phyloP scores from a whole-genome alignment of 2,888 invertebrate species.

The Ectropis crepuscularia region DNA sequence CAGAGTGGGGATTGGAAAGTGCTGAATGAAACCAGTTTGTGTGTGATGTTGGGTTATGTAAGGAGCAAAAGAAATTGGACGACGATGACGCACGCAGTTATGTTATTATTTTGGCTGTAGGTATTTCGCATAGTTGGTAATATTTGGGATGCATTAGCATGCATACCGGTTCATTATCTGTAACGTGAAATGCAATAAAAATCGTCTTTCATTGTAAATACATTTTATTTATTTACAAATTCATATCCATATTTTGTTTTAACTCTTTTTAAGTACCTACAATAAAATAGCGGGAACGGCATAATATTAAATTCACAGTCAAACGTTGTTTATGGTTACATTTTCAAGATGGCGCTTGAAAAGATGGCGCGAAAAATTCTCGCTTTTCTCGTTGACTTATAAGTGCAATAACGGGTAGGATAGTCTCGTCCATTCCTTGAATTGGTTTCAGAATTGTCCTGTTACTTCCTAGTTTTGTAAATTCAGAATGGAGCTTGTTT shows the following conservation, averaged over 20 bases:
- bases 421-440: constrained; percentile 30
- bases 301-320: constrained; percentile 24
- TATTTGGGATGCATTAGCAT: neutral
- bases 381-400: constrained; percentile 36
- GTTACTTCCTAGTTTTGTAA: constrained; percentile 12
- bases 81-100: constrained; percentile 5
- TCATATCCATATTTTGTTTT: no score
- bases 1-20: constrained; percentile 67
- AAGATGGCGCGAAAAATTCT: constrained; percentile 33
- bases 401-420: constrained; percentile 38
- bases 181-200: no score
- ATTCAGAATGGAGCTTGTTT: constrained; percentile 11
- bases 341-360: constrained; percentile 27
- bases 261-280: no score
- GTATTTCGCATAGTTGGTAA: neutral
- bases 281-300: constrained; percentile 14
- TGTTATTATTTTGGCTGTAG: neutral
- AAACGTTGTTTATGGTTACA: constrained; percentile 28
- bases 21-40: constrained; percentile 48
- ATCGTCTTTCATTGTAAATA: no score
- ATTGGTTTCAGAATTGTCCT: constrained; percentile 21
- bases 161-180: no score
- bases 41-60: constrained; percentile 44
- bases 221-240: no score
- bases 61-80: constrained; percentile 24